Conservation (phyloP, 2,797 vertebrate species). For the Paratrypauchen microcephalus region DNA sequence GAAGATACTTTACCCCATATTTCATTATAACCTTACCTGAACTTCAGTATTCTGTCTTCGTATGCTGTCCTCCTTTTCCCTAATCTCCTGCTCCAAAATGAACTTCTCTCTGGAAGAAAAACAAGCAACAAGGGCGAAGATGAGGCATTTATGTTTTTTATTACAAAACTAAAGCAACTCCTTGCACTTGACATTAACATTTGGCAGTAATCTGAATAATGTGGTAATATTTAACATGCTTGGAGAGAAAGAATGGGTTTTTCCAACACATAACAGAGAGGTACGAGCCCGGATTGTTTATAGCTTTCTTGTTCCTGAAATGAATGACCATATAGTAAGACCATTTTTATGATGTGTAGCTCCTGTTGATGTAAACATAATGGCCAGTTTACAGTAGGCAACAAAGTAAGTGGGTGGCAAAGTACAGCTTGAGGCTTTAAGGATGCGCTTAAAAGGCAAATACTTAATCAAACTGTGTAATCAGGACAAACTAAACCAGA, state of each 20-base stretch:
- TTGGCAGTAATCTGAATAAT: conserved; percentile 1
- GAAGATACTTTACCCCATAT: background rate
- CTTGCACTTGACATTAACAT: conserved; percentile 9
- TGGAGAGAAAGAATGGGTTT: conserved; percentile 1
- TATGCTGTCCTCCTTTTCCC: conserved; percentile 89
- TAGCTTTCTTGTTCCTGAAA: conserved; percentile 5
- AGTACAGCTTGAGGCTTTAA: conserved; percentile 1
- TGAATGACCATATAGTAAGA: conserved; percentile 3
- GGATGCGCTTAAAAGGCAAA: background rate
- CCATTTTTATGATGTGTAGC: background rate
- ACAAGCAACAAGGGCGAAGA: background rate
- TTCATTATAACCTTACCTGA: conserved; percentile 78
- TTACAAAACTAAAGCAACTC: conserved; percentile 13
- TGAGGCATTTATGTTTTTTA: conserved; percentile 7
- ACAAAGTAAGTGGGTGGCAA: background rate
- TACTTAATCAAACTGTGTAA: background rate
- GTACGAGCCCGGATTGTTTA: conserved; percentile 1
- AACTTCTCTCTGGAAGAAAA: conserved; percentile 85
- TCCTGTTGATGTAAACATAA: conserved; percentile 10
- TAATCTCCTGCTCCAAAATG: conserved; percentile 89
- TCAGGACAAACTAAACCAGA: background rate
- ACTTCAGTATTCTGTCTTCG: conserved; percentile 87
- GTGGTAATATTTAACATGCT: conserved; percentile 2
- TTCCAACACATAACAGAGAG: background rate
- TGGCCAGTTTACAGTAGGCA: background rate